Base-by-base conservation (phyloP, 2,888 invertebrate genomes). In the Chaetogeoica ovagalla region DNA sequence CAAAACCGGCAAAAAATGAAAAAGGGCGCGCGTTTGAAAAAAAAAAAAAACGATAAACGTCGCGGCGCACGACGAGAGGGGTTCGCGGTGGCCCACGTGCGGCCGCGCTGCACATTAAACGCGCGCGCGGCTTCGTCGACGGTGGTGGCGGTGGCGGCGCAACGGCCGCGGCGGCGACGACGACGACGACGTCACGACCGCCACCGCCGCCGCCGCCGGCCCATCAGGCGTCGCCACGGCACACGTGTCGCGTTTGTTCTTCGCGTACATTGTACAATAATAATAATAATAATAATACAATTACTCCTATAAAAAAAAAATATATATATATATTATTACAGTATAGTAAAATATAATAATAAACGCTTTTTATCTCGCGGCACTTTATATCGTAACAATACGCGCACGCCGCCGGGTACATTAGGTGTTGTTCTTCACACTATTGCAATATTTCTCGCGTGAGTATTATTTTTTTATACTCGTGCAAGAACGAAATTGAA, bases 181-280 rank as follows among this genome's bases (percentile, higher is more conserved):
- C 69, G 30, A 0, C 52, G 23, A 7, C 17, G 13, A 52, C 63
- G 73, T 74, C 73, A 69, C 69, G 30, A 19, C 48, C 48, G 37
- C 76, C 66, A 57, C 68, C 48, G 6, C 11, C 11, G 48, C 9
- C 48, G 48, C 11, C 13, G 48, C 60, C 30, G 59, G 21, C 30
- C 30, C 30, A 1, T 30, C 30, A 30, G 30, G 30, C 30, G 30
- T 30, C 69, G 23, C 13, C 23, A 48, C 23, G n/a, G 60, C 30
- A 76, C 77, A 77, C 70, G 60, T 62, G 77, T 62, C 69, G 30
- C 69, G 30, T 52, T 74, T 65, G 11, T 74, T 55, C 17, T 55
- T 21, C 55, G 37, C 39, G 62, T 52, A 52, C 15, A 30, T 13
- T 48, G 6, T 5, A 43, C 2, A 48, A 48, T 13, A 48, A 13